These are phyloP conservation scores for Mesoligia furuncula DNA, from an alignment of 2,888 invertebrate species.

Conservation along the genomic window DNA sequence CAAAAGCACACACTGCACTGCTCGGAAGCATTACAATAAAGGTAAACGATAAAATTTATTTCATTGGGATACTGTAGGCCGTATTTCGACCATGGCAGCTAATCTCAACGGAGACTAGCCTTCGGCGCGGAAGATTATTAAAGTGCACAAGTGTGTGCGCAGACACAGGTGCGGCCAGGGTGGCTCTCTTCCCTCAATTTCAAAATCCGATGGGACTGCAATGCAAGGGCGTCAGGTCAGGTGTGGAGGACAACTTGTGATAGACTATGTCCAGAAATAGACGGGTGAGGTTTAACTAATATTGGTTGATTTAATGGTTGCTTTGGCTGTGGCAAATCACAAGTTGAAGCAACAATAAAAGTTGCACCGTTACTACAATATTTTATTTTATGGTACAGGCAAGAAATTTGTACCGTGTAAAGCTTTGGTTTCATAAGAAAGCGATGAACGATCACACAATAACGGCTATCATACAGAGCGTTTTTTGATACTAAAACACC, in stretches of 20 bases:
- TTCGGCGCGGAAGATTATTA: too few species aligned
- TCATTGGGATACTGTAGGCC: background rate
- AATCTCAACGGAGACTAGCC: background rate
- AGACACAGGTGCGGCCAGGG: too few species aligned
- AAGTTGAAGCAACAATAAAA: background rate
- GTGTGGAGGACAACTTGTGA: background rate
- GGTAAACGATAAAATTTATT: background rate
- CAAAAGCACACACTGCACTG: slow-evolving; percentile 7
- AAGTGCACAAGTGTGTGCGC: too few species aligned
- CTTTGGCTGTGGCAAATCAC: background rate
- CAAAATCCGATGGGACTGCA: too few species aligned
- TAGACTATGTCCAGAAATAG: background rate
- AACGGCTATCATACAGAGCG: too few species aligned
- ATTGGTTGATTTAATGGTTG: background rate
- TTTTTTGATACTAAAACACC: too few species aligned
- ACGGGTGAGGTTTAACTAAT: background rate
- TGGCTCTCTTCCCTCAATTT: too few species aligned
- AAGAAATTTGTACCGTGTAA: too few species aligned
- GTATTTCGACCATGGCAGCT: too few species aligned
- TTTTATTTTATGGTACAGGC: too few species aligned
- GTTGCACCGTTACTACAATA: background rate
- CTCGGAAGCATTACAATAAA: background rate
- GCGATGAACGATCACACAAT: too few species aligned
- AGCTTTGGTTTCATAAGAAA: too few species aligned
- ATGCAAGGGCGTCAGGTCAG: background rate